Conservation (phyloP, 2,797 vertebrate species). For the Micropoecilia bifurca region DNA sequence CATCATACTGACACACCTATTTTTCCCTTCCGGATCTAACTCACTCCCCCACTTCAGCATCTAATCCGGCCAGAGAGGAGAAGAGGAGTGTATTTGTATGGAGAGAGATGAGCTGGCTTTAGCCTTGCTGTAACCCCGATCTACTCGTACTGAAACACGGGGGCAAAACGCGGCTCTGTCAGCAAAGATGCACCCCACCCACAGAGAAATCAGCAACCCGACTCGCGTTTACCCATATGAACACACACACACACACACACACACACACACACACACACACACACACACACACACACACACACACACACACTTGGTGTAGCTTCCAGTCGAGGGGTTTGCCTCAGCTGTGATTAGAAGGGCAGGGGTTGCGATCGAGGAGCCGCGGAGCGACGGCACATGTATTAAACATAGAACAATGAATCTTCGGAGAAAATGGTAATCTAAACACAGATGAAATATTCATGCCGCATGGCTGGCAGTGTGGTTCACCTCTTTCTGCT, state of each 20-base stretch:
- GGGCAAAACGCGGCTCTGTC: slow-evolving; percentile 30
- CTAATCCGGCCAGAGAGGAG: slow-evolving; percentile 75
- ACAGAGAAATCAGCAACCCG: slow-evolving; percentile 23
- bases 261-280: slow-evolving; percentile 8
- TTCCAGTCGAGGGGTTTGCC: slow-evolving; percentile 42
- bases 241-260: slow-evolving; percentile 13
- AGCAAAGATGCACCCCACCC: slow-evolving; percentile 37
- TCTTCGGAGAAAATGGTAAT: slow-evolving; percentile 74
- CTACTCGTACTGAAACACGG: slow-evolving; percentile 33
- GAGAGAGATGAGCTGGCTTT: slow-evolving; percentile 70
- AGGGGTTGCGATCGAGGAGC: slow-evolving; percentile 63
- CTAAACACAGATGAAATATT: slow-evolving; percentile 80
- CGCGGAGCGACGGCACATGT: slow-evolving; percentile 58
- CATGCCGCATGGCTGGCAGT: slow-evolving; percentile 57
- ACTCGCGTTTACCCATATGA: slow-evolving; percentile 16
- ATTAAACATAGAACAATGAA: slow-evolving; percentile 76
- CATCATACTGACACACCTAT: slow-evolving; percentile 62
- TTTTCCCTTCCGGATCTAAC: slow-evolving; percentile 62
- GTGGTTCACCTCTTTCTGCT: slow-evolving; percentile 70
- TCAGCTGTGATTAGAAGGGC: slow-evolving; percentile 63
- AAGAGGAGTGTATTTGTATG: slow-evolving; percentile 42
- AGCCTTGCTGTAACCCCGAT: slow-evolving; percentile 69
- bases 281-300: background rate
- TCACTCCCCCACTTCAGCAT: slow-evolving; percentile 75
- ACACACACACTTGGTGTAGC: slow-evolving; percentile 35